Percentiles rank a stretch among this genome's conserved stretches.
Evolutionary conservation across 1,140 invertebrate species (phyloP).

Genomic region (Littorina saxatilis): DNA sequence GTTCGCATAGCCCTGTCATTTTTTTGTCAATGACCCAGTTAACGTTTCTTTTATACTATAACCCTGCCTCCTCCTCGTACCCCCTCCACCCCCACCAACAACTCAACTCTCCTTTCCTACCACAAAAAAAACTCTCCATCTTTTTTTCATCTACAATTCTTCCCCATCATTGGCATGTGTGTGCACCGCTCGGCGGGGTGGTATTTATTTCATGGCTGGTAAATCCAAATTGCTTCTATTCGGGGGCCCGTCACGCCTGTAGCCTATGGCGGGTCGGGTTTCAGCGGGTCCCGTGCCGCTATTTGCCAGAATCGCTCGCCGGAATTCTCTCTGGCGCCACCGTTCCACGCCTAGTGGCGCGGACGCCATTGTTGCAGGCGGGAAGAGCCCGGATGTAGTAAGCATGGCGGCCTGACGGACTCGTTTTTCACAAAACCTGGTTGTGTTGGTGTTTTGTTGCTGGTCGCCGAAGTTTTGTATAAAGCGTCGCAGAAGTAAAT

Average conservation of each 20-base stretch:
- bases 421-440: not conserved
- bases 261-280: slow-evolving; percentile 9
- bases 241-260: slow-evolving; percentile 14
- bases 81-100: too few species aligned
- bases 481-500: too few species aligned
- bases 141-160: slow-evolving; percentile 6
- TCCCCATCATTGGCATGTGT: slow-evolving; percentile 5
- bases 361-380: slow-evolving; percentile 24
- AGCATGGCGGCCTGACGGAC: slow-evolving; percentile 17
- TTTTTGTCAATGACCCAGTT: too few species aligned
- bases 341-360: not conserved
- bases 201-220: slow-evolving; percentile 27
- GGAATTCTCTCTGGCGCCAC: slow-evolving; percentile 23
- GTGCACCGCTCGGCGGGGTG: not conserved
- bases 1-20: too few species aligned
- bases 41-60: too few species aligned
- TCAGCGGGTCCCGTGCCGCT: not conserved
- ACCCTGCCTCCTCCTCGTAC: too few species aligned
- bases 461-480: too few species aligned
- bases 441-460: too few species aligned
- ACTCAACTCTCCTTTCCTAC: too few species aligned
- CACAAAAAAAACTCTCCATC: too few species aligned
- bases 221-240: slow-evolving; percentile 26
- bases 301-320: slow-evolving; percentile 12
- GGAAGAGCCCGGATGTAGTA: slow-evolving; percentile 20